Evolutionary conservation across 2,797 vertebrate genomes (phyloP).

Genomic region (Propithecus perrieri): DNA sequence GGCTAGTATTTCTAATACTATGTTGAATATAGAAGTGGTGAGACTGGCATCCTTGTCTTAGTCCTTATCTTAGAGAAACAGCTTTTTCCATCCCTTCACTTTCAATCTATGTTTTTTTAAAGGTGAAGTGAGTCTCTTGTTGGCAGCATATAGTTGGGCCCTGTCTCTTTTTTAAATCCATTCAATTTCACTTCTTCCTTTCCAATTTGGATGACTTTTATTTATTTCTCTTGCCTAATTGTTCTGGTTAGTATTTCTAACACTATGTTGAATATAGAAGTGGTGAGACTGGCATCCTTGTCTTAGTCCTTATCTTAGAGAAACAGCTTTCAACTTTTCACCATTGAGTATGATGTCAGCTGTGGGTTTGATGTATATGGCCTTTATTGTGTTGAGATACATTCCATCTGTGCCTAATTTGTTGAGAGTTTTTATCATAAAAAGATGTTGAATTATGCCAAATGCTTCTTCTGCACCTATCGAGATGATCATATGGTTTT

Average conservation of each 20-base stretch:
- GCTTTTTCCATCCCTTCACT: background rate
- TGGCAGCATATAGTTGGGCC: background rate
- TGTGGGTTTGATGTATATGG: background rate
- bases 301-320: background rate
- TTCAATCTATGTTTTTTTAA: background rate
- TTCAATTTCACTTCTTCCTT: background rate
- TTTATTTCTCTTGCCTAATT: background rate
- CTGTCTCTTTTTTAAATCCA: background rate
- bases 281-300: background rate
- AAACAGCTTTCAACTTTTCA: background rate
- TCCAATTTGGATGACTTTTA: background rate
- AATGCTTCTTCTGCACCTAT: background rate
- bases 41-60: background rate
- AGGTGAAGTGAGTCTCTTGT: background rate
- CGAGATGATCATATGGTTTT: background rate
- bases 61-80: background rate
- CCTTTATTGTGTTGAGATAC: background rate
- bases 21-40: background rate
- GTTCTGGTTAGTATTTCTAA: background rate
- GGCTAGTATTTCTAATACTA: background rate
- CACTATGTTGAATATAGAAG: background rate
- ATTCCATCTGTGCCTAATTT: background rate
- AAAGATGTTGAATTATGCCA: background rate
- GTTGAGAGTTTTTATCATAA: background rate
- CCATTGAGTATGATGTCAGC: background rate